A percentile compares a stretch with the other conserved stretches of the same genome.
Conservation (phyloP, 2,113 vertebrate genomes). For the Centropristis striata region DNA sequence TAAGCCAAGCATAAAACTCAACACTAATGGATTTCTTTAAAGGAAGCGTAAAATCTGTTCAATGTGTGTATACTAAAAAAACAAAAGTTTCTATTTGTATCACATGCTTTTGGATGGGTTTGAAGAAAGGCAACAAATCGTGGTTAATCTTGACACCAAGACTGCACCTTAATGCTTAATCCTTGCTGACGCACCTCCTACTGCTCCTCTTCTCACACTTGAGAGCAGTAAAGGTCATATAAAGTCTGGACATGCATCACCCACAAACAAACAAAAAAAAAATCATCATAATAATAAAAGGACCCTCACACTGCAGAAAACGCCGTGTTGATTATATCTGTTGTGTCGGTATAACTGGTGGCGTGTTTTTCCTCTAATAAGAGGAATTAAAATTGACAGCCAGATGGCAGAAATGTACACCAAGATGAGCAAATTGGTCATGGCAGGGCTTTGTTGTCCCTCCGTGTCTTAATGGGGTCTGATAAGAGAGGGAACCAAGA, state of each 20-base stretch:
- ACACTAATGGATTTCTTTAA: neutral
- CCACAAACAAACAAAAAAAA: constrained; percentile 1
- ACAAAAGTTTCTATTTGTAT: neutral
- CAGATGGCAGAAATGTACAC: neutral
- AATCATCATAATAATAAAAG: neutral
- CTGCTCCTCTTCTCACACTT: neutral
- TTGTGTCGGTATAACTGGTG: neutral
- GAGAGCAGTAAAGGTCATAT: constrained; percentile 30
- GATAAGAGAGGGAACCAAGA: constrained; percentile 27
- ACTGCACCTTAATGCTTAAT: constrained; percentile 9
- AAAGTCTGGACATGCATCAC: constrained; percentile 14
- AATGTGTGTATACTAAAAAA: neutral
- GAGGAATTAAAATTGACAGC: neutral
- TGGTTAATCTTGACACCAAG: neutral
- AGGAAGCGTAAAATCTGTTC: neutral
- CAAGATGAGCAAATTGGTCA: constrained; percentile 21
- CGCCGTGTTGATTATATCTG: neutral
- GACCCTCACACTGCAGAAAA: neutral
- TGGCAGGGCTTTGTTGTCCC: constrained; percentile 34
- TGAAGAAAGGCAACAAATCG: neutral
- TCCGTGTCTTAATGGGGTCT: constrained; percentile 37
- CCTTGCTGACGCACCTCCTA: constrained; percentile 27
- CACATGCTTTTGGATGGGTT: neutral
- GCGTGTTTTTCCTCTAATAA: neutral
- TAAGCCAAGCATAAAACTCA: neutral